phyloP scores from a whole-genome alignment of 2,797 vertebrate genomes.

The Sphenodon punctatus region DNA sequence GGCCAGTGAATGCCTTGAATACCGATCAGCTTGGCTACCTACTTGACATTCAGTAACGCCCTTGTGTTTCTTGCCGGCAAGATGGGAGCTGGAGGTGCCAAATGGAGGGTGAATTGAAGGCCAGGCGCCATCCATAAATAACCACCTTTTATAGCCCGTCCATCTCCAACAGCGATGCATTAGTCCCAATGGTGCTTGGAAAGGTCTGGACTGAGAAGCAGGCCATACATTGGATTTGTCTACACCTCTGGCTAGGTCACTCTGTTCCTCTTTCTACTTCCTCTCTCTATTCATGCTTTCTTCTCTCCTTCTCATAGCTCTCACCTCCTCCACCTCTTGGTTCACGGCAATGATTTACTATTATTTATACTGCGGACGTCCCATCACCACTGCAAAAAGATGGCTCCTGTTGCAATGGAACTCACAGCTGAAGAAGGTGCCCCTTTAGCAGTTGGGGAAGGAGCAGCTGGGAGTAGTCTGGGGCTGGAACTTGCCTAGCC shows the following conservation, averaged over 20 bases:
- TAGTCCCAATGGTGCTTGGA: background rate
- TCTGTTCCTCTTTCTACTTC: background rate
- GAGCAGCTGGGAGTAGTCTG: too few relatives aligned
- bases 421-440: too few relatives aligned
- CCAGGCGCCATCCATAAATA: slow-evolving; percentile 41
- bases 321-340: background rate
- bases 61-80: slow-evolving; percentile 41
- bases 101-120: slow-evolving; percentile 19
- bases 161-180: slow-evolving; percentile 3
- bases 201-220: background rate
- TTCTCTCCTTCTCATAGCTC: background rate
- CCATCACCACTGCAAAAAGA: too few relatives aligned
- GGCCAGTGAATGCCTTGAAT: background rate
- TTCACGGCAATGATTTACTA: too few relatives aligned
- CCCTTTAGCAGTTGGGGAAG: too few relatives aligned
- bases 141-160: background rate
- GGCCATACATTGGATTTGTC: too few relatives aligned
- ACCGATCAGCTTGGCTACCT: slow-evolving; percentile 30
- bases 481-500: too few relatives aligned
- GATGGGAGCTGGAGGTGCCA: slow-evolving; percentile 17
- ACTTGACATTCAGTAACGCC: slow-evolving; percentile 20
- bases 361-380: too few relatives aligned
- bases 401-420: too few relatives aligned
- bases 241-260: background rate
- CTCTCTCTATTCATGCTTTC: background rate